These are phyloP conservation scores for Saguinus midas DNA, from an alignment of 2,113 vertebrate genomes.

Conservation along the genomic window DNA sequence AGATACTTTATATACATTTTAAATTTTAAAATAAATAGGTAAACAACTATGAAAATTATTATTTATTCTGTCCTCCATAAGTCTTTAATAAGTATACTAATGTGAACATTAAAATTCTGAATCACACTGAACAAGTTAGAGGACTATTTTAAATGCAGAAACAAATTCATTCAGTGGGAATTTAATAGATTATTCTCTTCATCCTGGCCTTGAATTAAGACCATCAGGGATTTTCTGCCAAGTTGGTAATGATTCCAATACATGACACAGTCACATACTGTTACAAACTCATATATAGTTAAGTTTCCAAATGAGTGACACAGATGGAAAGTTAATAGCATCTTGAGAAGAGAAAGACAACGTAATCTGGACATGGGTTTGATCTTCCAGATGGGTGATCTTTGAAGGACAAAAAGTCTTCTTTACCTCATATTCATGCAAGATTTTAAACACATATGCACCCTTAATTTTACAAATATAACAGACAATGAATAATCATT, in stretches of 20 bases:
- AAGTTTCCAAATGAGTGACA: background rate
- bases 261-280: background rate
- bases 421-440: background rate
- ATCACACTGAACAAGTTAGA: background rate
- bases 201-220: background rate
- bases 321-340: background rate
- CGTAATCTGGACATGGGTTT: background rate
- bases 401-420: background rate
- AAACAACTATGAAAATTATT: background rate
- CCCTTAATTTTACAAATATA: background rate
- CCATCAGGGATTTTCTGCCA: background rate
- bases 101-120: conserved; percentile 2
- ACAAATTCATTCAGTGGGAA: background rate
- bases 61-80: background rate
- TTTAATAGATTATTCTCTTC: background rate
- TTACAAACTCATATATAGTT: background rate
- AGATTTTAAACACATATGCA: background rate
- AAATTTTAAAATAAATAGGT: background rate
- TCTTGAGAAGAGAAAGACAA: background rate
- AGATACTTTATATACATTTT: background rate
- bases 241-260: background rate
- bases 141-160: conserved; percentile 14
- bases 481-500: background rate
- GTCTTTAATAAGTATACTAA: background rate
- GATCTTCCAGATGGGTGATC: background rate